phyloP scores from a whole-genome alignment of 64 coral and sea anemone species.

The Hydrozoanthus tunicans region DNA sequence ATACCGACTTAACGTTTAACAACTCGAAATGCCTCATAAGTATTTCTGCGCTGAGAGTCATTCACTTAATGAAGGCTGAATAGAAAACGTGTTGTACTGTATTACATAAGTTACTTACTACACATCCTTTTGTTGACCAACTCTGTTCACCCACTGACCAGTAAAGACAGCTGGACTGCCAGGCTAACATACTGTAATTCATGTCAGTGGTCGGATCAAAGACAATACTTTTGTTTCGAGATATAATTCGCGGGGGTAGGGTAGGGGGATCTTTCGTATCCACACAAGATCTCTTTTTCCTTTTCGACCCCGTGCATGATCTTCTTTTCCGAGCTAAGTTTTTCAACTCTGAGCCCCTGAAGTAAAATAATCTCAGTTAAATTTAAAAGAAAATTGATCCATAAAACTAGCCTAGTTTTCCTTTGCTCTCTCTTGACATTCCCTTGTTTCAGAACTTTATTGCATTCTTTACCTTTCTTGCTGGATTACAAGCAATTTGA shows the following conservation, averaged over 20 bases:
- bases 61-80: neutral
- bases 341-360: neutral
- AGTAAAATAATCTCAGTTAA: neutral
- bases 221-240: neutral
- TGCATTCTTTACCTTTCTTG: no score
- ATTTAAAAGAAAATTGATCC: neutral
- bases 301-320: conserved; percentile 8
- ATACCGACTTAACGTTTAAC: no score
- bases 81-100: neutral
- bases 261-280: conserved; percentile 43
- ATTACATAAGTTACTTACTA: neutral
- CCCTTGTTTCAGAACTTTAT: no score
- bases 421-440: no score
- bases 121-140: conserved; percentile 66
- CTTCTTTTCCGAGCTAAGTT: neutral
- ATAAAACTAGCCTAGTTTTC: no score
- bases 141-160: conserved; percentile 59
- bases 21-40: no score
- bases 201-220: conserved; percentile 46
- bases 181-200: conserved; percentile 44
- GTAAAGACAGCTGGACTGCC: conserved; percentile 40
- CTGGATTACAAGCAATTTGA: no score
- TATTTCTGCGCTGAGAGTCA: no score
- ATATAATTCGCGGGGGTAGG: neutral
- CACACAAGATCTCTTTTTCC: conserved; percentile 30